A percentile compares a stretch with the other conserved stretches of the same genome.
Conservation (phyloP, 2,888 invertebrate genomes). For the Acleris literana region DNA sequence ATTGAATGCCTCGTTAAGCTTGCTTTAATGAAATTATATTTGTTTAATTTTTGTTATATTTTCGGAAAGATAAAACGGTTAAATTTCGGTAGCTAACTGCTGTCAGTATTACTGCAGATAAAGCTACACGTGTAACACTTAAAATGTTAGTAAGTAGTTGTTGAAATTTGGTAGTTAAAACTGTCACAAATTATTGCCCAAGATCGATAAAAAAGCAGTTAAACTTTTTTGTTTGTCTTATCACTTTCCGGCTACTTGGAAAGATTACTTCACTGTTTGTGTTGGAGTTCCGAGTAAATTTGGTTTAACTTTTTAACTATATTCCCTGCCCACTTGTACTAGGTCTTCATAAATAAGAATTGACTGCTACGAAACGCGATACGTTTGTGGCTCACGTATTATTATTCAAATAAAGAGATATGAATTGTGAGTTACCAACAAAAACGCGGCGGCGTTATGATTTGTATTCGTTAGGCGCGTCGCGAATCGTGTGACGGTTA, state of each 20-base stretch:
- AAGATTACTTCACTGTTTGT: constrained; percentile 37
- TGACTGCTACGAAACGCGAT: constrained; percentile 31
- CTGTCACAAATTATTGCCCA: constrained; percentile 50
- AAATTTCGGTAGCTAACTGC: background rate
- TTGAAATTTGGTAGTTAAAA: constrained; percentile 50
- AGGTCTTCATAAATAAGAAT: constrained; percentile 23
- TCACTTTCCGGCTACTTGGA: constrained; percentile 43
- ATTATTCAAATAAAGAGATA: constrained; percentile 38
- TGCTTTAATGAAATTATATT: background rate
- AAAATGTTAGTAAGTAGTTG: constrained; percentile 38
- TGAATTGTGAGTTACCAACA: constrained; percentile 34
- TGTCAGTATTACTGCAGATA: background rate
- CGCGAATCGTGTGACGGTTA: constrained; percentile 33
- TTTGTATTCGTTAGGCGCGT: constrained; percentile 37
- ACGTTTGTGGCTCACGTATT: constrained; percentile 31
- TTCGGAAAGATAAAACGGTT: background rate
- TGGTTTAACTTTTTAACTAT: constrained; percentile 21
- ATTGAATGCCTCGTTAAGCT: constrained; percentile 36
- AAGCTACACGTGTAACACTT: constrained; percentile 9
- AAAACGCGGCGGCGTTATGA: constrained; percentile 32
- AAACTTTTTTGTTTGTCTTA: constrained; percentile 47
- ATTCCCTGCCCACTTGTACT: constrained; percentile 25
- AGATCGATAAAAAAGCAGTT: constrained; percentile 37
- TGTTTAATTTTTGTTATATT: background rate
- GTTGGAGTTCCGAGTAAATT: constrained; percentile 26